phyloP scores from a whole-genome alignment of 1,140 invertebrate species.

The Bradynema listronoti region DNA sequence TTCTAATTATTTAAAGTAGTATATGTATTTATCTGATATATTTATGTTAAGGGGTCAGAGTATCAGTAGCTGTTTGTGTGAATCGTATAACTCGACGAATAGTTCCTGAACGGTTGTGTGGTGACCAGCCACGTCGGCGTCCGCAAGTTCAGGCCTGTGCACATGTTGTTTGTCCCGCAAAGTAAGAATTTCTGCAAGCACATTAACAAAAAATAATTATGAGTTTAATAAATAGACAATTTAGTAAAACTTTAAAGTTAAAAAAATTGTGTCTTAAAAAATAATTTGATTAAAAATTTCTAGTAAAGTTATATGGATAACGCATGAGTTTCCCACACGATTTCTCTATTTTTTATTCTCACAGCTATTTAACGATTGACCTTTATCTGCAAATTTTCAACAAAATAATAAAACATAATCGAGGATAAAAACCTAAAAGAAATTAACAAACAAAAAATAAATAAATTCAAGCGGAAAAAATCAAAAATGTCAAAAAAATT shows the following conservation, averaged over 20 bases:
- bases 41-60: slow-evolving; percentile 29
- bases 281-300: slow-evolving; percentile 8
- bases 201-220: slow-evolving; percentile 7
- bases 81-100: slow-evolving; percentile 41
- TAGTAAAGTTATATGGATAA: neutral
- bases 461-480: too few species aligned
- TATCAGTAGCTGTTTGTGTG: slow-evolving; percentile 49
- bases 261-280: neutral
- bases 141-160: slow-evolving; percentile 38
- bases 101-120: slow-evolving; percentile 49
- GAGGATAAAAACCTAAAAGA: too few species aligned
- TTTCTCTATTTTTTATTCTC: neutral
- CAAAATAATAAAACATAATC: too few species aligned
- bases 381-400: neutral
- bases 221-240: neutral
- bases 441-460: too few species aligned
- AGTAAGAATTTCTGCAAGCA: slow-evolving; percentile 35
- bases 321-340: neutral
- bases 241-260: too few species aligned
- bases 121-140: slow-evolving; percentile 39
- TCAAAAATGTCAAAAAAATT: neutral
- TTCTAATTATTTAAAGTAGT: neutral
- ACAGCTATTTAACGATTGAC: neutral
- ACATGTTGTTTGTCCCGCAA: slow-evolving; percentile 43
- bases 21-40: slow-evolving; percentile 7